Conservation (phyloP, 1,140 invertebrate species). For the Episyrphus balteatus region DNA sequence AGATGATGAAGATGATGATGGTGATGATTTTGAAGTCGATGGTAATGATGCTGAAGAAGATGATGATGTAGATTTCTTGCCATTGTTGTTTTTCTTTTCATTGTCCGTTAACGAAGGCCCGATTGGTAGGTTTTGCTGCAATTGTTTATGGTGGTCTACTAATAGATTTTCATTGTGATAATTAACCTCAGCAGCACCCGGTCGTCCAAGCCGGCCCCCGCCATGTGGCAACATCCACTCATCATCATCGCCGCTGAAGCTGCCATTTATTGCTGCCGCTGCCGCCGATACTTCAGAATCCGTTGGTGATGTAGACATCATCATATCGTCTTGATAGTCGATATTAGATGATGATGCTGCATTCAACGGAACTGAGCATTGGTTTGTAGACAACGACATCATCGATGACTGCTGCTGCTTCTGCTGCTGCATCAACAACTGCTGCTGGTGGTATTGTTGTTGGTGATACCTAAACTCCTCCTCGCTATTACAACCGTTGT, state of each 20-base stretch:
- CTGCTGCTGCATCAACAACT: conserved; percentile 30
- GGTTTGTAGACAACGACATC: conserved; percentile 17
- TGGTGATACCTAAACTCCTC: conserved; percentile 1
- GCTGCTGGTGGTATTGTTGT: conserved; percentile 5
- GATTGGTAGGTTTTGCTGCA: conserved; percentile 12
- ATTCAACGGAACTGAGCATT: conserved; percentile 9
- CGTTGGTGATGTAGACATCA: conserved; percentile 6
- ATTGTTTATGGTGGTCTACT: conserved; percentile 6
- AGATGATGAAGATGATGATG: no score
- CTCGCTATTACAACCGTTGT: conserved; percentile 1
- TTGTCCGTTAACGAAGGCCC: conserved; percentile 15
- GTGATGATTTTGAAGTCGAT: no score
- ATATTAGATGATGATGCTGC: conserved; percentile 20
- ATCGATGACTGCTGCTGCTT: conserved; percentile 35
- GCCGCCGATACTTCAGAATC: conserved; percentile 7
- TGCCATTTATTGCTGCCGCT: conserved; percentile 4
- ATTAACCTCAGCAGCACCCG: conserved; percentile 37
- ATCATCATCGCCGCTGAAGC: conserved; percentile 20
- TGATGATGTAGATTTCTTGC: not conserved
- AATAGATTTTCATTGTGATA: conserved; percentile 31
- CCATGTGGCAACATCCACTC: conserved; percentile 37
- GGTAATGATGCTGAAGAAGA: not conserved
- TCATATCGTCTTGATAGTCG: conserved; percentile 20
- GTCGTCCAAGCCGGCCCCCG: conserved; percentile 37
- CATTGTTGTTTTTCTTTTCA: conserved; percentile 5